A percentile compares a stretch with the other conserved stretches of the same genome.
Conservation (phyloP, 2,888 invertebrate species). For the Lithophane leautieri region DNA sequence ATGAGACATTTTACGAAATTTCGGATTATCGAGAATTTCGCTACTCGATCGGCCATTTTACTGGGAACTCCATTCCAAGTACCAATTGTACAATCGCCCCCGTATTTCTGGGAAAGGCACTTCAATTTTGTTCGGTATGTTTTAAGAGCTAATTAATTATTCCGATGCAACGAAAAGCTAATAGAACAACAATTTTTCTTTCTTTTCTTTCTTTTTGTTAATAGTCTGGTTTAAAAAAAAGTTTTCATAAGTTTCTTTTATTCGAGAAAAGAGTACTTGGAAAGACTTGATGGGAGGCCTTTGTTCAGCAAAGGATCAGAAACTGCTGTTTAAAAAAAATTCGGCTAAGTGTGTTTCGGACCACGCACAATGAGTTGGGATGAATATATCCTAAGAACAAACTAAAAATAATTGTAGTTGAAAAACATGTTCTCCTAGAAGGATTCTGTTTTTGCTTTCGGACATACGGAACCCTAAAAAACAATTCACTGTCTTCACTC, state of each 20-base stretch:
- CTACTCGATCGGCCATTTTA: not conserved
- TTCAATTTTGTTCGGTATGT: not conserved
- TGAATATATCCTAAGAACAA: too few species aligned
- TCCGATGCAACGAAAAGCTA: not conserved
- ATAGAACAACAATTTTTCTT: too few species aligned
- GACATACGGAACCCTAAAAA: not conserved
- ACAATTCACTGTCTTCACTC: not conserved
- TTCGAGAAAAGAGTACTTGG: not conserved
- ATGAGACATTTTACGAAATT: not conserved
- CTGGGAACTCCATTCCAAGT: not conserved
- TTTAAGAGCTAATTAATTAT: not conserved
- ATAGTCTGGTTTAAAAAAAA: not conserved
- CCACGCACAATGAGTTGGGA: too few species aligned
- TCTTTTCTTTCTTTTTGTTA: too few species aligned
- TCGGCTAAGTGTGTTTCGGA: too few species aligned
- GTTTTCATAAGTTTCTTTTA: not conserved
- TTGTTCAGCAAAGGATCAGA: not conserved
- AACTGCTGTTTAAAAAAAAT: not conserved
- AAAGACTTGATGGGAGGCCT: not conserved
- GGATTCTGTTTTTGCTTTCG: too few species aligned
- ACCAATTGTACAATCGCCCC: not conserved
- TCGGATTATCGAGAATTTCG: not conserved
- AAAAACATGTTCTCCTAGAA: too few species aligned
- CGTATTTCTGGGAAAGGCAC: not conserved
- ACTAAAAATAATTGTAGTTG: too few species aligned